Conservation (phyloP, 2,113 vertebrate genomes). For the Callochromis pleurospilus region DNA sequence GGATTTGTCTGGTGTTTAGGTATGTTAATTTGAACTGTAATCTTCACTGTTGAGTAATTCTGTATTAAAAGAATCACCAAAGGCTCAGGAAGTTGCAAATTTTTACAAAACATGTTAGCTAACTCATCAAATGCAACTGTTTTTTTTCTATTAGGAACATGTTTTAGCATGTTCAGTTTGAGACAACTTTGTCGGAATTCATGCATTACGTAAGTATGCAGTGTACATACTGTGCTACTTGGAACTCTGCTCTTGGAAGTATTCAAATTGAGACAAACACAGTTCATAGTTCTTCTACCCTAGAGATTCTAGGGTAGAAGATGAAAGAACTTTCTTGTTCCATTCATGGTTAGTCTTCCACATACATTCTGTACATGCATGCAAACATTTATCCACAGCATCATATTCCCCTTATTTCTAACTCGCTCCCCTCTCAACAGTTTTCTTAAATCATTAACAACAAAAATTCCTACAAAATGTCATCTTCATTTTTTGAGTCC, state of each 20-base stretch:
- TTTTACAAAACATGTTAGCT: not conserved
- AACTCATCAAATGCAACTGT: not conserved
- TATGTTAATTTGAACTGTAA: not conserved
- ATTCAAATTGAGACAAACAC: not conserved
- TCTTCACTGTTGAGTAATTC: not conserved
- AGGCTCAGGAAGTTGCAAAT: not conserved
- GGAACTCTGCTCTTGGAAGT: not conserved
- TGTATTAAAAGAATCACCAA: not conserved
- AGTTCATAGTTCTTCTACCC: not conserved
- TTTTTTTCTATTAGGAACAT: not conserved
- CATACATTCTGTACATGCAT: conserved; percentile 23
- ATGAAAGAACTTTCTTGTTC: conserved; percentile 13
- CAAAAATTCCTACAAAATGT: conserved; percentile 18
- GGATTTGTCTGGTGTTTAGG: not conserved
- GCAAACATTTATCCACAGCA: conserved; percentile 19
- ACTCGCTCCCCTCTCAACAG: conserved; percentile 13
- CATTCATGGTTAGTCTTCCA: conserved; percentile 23
- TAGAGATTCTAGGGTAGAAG: conserved; percentile 14
- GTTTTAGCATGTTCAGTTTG: not conserved
- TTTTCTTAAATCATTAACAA: conserved; percentile 7
- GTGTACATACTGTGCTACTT: not conserved
- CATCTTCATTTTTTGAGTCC: conserved; percentile 47
- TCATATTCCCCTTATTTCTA: conserved; percentile 58
- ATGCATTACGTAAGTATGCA: not conserved
- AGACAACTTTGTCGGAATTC: not conserved